Conservation (phyloP, 2,888 invertebrate genomes). For the Pollenia labialis region DNA sequence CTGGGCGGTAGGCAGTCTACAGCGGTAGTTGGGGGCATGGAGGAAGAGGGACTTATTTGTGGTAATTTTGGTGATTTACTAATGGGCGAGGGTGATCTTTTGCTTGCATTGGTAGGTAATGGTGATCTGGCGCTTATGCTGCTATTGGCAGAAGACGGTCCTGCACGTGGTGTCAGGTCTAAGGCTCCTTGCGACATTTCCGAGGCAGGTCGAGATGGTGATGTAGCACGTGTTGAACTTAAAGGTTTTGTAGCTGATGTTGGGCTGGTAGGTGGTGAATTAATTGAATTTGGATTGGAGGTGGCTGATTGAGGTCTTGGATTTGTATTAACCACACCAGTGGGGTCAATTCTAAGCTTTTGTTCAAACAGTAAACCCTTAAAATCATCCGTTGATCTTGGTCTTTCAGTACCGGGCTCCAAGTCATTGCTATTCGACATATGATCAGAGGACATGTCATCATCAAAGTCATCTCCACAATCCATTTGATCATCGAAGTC, state of each 20-base stretch:
- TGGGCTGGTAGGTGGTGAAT: constrained; percentile 82
- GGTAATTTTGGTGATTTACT: constrained; percentile 67
- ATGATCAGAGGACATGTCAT: constrained; percentile 82
- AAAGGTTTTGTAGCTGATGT: constrained; percentile 74
- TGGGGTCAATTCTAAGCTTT: constrained; percentile 82
- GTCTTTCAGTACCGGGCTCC: constrained; percentile 78
- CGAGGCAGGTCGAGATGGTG: constrained; percentile 83
- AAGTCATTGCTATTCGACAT: constrained; percentile 81
- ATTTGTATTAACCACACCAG: constrained; percentile 78
- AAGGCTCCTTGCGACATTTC: constrained; percentile 86
- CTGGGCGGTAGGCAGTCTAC: constrained; percentile 81
- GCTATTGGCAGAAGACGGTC: constrained; percentile 78
- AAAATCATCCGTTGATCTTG: constrained; percentile 82
- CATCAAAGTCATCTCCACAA: constrained; percentile 83
- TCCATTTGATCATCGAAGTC: constrained; percentile 84
- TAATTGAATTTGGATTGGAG: constrained; percentile 79
- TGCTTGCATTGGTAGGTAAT: constrained; percentile 28
- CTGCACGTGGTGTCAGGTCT: constrained; percentile 86
- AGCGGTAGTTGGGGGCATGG: constrained; percentile 75
- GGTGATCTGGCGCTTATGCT: constrained; percentile 79
- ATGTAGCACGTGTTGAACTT: constrained; percentile 75
- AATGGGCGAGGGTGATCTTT: constrained; percentile 65
- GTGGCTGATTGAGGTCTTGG: constrained; percentile 78
- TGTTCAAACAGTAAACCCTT: constrained; percentile 83
- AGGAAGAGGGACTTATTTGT: constrained; percentile 71